These are phyloP conservation scores for Hycleus phaleratus DNA, from an alignment of 1,140 invertebrate species.

Conservation along the genomic window DNA sequence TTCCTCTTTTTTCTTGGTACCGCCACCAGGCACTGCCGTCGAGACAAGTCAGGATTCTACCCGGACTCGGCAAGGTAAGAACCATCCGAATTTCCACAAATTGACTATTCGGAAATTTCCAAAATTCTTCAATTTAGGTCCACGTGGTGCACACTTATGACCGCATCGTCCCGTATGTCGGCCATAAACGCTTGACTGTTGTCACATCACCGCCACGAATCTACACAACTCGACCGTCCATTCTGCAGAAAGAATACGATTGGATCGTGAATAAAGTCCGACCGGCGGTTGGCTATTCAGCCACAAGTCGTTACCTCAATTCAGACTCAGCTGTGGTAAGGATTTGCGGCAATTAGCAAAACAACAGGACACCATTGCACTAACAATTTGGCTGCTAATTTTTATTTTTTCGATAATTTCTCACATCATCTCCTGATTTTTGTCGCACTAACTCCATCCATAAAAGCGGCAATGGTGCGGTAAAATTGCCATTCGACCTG, in stretches of 20 bases:
- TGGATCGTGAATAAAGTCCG: slow-evolving; percentile 59
- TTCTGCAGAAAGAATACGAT: slow-evolving; percentile 62
- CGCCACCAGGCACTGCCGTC: slow-evolving; percentile 35
- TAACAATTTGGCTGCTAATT: background rate
- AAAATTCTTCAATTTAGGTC: slow-evolving; percentile 25
- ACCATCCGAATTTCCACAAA: too few relatives aligned
- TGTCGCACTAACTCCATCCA: too few relatives aligned
- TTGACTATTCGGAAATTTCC: too few relatives aligned
- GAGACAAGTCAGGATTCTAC: slow-evolving; percentile 38
- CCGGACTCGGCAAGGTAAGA: slow-evolving; percentile 40
- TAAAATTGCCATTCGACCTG: too few relatives aligned
- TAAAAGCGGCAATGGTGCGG: too few relatives aligned
- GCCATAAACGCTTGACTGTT: slow-evolving; percentile 59
- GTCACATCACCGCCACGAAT: slow-evolving; percentile 51
- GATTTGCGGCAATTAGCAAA: background rate
- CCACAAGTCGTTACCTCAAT: slow-evolving; percentile 66
- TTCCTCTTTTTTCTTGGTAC: slow-evolving; percentile 11
- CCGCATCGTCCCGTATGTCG: slow-evolving; percentile 49
- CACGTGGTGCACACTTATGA: slow-evolving; percentile 39
- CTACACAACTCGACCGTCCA: slow-evolving; percentile 56
- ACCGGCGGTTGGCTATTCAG: slow-evolving; percentile 53
- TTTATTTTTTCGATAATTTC: background rate
- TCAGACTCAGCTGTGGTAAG: slow-evolving; percentile 63
- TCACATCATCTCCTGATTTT: background rate
- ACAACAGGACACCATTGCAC: background rate